Base-by-base conservation (phyloP, 2,797 vertebrate genomes). In the Borostomias antarcticus region DNA sequence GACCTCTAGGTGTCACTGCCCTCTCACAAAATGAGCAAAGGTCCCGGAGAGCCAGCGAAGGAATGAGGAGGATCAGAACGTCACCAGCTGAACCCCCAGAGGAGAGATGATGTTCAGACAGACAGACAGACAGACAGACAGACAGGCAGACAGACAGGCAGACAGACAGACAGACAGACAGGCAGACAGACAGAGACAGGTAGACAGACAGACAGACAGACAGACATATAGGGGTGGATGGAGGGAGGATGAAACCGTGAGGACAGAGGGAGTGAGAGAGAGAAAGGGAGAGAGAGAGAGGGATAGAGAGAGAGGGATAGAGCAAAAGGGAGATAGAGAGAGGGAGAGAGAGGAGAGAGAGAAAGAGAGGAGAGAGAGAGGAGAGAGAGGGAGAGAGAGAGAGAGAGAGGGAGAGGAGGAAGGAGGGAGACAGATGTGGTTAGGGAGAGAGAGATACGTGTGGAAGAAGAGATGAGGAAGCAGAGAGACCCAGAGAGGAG, bases 1-100 rank as follows among this genome's bases (percentile, higher is more conserved):
- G 81, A 85, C 86, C 76, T 52, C 51, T 63, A 10, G 58, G 58
- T 79, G 62, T 85, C 78, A 63, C 40, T 32, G 43, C 15, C 47
- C 33, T 35, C 50, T 28, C 47, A 52, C 26, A 10, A 23, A 15
- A 61, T 32, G 33, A 7, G 19, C 61, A 40, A 58, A 25, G 40
- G 71, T 64, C 56, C 58, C 45, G 64, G 63, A 40, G 37, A 64
- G 35, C 6, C 26, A 30, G 32, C 15, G 17, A 8, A n/a, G n/a
- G n/a, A 5, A 29, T 11, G 17, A 48, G 60, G 58, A 33, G 7
- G 15, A 40, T 25, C 37, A 28, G 40, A 45, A 45, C n/a, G 48
- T 10, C 21, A 21, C 23, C n/a, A 48, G 26, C 30, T 19, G 1
- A 8, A 32, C 43, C 45, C 30, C 51, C 7, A 28, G 53, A 63